phyloP scores from a whole-genome alignment of 2,888 invertebrate species.

The Anthophora plumipes region DNA sequence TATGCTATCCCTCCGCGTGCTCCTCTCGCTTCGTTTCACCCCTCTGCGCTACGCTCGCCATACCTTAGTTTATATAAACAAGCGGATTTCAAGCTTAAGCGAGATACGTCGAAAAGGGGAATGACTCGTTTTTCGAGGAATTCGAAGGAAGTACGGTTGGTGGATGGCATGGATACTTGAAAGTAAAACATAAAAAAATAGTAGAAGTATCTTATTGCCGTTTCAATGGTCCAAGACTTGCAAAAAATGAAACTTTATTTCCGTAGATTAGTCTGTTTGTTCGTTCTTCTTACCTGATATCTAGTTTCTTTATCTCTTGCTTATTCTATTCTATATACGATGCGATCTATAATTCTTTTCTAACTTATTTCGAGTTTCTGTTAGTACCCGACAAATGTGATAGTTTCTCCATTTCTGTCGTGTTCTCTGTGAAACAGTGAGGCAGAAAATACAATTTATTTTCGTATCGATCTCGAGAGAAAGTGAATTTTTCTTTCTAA shows the following conservation, averaged over 20 bases:
- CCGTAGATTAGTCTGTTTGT: constrained; percentile 57
- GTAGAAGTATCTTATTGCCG: constrained; percentile 70
- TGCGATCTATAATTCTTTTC: no score
- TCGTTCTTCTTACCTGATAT: constrained; percentile 9
- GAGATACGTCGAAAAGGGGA: constrained; percentile 73
- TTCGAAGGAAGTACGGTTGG: constrained; percentile 49
- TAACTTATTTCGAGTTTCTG: no score
- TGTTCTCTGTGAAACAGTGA: no score
- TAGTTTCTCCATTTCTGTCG: no score
- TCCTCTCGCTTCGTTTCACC: constrained; percentile 30
- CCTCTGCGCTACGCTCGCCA: constrained; percentile 45
- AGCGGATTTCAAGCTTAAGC: constrained; percentile 80
- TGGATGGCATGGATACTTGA: constrained; percentile 32
- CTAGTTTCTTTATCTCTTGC: background rate
- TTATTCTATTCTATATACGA: no score
- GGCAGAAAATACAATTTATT: no score
- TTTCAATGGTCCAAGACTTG: constrained; percentile 72
- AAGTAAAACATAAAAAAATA: constrained; percentile 16
- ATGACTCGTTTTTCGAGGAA: constrained; percentile 54
- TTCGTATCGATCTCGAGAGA: no score
- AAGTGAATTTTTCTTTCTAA: no score
- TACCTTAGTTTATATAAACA: constrained; percentile 80
- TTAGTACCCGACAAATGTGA: no score
- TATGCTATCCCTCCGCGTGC: background rate
- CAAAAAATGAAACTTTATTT: constrained; percentile 71